Evolutionary conservation across 2,797 vertebrate genomes (phyloP), one percentile per base, ranked within the genome.

Genomic region (Malacoctenus gilli): DNA sequence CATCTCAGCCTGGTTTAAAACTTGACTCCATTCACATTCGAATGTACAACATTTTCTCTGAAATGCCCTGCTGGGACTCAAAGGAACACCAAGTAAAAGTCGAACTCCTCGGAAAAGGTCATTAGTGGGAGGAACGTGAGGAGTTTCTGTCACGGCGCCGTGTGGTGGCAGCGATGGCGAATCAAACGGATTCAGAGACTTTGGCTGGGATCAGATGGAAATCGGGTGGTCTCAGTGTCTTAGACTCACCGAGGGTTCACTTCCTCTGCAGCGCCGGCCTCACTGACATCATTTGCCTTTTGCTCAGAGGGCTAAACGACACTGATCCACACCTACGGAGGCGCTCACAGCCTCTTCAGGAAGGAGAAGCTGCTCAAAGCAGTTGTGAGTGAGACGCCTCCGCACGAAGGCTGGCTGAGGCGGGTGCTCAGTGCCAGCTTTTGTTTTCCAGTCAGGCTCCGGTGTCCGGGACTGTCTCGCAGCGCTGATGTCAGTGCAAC

Each of bases 321-420:
- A 77, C 69, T 72, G 81, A 86, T 80, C 71, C 48, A 56, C 57
- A 72, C 63, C 77, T 68, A 64, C 63, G 70, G 72, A 73, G 35
- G 23, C 48, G 35, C 60, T 76, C 51, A 71, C 30, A 64, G 60
- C 13, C 60, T 56, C 25, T 38, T 15, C 54, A 40, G 62, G 30
- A 44, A 28, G 38, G 50, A 78, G 39, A 51, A 54, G 69, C 62
- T 41, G 42, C 58, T 60, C 56, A 58, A 55, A 70, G 68, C 58
- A 39, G 49, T 56, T 59, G 61, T 16, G 35, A 75, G 54, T 40
- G 56, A 20, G 36, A 57, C 5, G 7, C 53, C 60, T 72, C 44
- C 37, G 34, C 46, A 52, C 22, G 15, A 40, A 14, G n/a, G 21
- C 58, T 46, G 74, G 46, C 42, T 9, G 34, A 71, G 47, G 34